Conservation (phyloP, 1,140 invertebrate genomes). For the Chrysopa pallens region DNA sequence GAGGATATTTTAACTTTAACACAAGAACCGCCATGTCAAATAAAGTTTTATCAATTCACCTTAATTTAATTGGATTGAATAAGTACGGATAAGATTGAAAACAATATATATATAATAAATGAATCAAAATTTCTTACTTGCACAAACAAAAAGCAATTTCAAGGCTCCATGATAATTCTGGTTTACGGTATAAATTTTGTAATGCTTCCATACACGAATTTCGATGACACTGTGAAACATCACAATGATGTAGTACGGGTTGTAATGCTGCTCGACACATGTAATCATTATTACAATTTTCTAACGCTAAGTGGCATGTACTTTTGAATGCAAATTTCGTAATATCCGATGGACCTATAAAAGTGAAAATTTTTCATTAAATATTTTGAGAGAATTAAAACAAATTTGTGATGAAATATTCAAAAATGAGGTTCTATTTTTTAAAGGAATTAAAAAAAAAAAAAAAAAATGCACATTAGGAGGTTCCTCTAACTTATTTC, state of each 20-base stretch:
- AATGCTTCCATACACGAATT: slow-evolving; percentile 77
- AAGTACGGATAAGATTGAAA: background rate
- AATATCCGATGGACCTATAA: background rate
- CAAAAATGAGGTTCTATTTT: no score
- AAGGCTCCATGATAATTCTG: slow-evolving; percentile 57
- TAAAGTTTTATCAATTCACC: no score
- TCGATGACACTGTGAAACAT: slow-evolving; percentile 52
- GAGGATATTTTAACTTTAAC: no score
- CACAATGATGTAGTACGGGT: slow-evolving; percentile 64
- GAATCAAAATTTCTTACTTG: slow-evolving; percentile 46
- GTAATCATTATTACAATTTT: slow-evolving; percentile 54
- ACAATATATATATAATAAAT: background rate
- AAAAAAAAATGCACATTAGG: no score
- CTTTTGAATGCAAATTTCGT: slow-evolving; percentile 35
- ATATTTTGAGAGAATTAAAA: no score
- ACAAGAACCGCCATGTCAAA: no score
- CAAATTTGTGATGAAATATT: no score
- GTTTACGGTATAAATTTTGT: slow-evolving; percentile 64
- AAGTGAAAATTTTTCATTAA: background rate
- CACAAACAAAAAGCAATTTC: slow-evolving; percentile 83
- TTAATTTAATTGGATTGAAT: no score
- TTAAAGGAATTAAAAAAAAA: no score
- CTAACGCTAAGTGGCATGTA: slow-evolving; percentile 57
- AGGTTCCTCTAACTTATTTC: no score
- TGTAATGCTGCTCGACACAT: slow-evolving; percentile 57